phyloP scores from a whole-genome alignment of 2,888 invertebrate species.

The Ectropis crepuscularia region DNA sequence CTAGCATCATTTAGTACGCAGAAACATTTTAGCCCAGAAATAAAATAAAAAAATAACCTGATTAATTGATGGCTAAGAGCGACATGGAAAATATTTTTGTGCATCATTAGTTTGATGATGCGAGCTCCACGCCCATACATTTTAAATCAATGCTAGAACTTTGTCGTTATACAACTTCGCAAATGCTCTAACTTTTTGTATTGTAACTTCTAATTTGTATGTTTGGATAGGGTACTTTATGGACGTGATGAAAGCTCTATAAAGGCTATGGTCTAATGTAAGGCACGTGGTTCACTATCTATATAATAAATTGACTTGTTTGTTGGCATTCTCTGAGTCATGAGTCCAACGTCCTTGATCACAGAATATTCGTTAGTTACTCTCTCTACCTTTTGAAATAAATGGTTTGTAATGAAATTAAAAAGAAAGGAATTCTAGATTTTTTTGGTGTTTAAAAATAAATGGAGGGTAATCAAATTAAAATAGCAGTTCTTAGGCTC shows the following conservation, averaged over 20 bases:
- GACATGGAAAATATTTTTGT: conserved; percentile 82
- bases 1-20: conserved; percentile 9
- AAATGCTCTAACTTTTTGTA: not conserved
- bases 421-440: no score
- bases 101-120: conserved; percentile 73
- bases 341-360: conserved; percentile 19
- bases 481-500: no score
- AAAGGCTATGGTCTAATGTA: conserved; percentile 45
- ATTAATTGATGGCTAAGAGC: conserved; percentile 78
- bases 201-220: not conserved
- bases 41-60: conserved; percentile 63
- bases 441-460: no score
- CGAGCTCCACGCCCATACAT: conserved; percentile 26
- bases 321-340: conserved; percentile 35
- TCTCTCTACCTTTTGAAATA: not conserved
- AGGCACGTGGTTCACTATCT: conserved; percentile 41
- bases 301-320: conserved; percentile 45
- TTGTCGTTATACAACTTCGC: conserved; percentile 5
- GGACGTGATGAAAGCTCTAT: conserved; percentile 1
- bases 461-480: no score
- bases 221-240: conserved; percentile 12
- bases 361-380: conserved; percentile 2
- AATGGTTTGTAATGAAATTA: not conserved
- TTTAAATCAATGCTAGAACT: conserved; percentile 10
- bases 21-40: conserved; percentile 64